phyloP scores from a whole-genome alignment of 2,888 invertebrate species.

The Agriopis leucophaearia region DNA sequence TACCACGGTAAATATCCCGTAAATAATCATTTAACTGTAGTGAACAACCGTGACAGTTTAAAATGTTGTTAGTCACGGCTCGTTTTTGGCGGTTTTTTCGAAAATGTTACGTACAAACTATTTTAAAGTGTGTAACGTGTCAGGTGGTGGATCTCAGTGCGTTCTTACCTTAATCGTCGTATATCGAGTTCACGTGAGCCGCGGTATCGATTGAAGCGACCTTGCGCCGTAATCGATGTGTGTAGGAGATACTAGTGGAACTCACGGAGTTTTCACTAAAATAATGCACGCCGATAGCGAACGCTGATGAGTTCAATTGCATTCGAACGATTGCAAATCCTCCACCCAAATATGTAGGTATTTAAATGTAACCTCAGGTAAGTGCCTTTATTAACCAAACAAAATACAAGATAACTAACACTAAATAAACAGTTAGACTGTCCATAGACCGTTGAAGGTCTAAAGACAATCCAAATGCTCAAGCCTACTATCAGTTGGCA shows the following conservation, averaged over 20 bases:
- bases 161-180: constrained; percentile 16
- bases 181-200: constrained; percentile 28
- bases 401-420: no score
- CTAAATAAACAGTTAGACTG: no score
- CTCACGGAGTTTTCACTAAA: constrained; percentile 1
- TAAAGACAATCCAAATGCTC: no score
- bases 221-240: constrained; percentile 31
- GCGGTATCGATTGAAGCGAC: constrained; percentile 31
- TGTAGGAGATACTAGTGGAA: constrained; percentile 17
- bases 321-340: background rate
- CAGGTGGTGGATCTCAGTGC: background rate
- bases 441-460: no score
- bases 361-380: no score
- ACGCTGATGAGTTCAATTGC: background rate
- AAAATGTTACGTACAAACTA: background rate
- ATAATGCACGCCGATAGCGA: background rate
- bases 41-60: no score
- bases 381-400: no score
- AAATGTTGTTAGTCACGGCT: no score
- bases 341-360: background rate
- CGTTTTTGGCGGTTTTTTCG: no score
- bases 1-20: no score
- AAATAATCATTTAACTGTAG: no score
- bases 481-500: no score
- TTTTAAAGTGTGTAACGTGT: background rate